Conservation (phyloP, 2,113 vertebrate species). For the Vimba vimba region DNA sequence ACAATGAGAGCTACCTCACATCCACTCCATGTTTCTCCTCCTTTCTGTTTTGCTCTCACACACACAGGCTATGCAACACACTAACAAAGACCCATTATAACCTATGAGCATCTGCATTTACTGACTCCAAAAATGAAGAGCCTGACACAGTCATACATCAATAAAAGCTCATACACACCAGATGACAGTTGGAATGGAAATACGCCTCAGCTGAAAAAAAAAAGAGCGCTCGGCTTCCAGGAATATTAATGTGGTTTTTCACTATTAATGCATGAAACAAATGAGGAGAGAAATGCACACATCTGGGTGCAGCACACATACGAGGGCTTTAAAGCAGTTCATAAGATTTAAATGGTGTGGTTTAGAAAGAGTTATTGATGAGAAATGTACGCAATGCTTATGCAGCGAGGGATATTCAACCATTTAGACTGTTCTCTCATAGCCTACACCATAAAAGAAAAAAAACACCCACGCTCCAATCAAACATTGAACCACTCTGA, state of each 20-base stretch:
- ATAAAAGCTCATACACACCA: constrained; percentile 30
- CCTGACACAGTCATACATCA: constrained; percentile 26
- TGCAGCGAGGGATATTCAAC: constrained; percentile 23
- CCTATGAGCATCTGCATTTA: constrained; percentile 36
- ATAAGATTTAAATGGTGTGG: constrained; percentile 21
- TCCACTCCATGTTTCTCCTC: constrained; percentile 48
- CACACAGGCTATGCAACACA: constrained; percentile 36
- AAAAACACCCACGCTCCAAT: background rate
- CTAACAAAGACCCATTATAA: constrained; percentile 47
- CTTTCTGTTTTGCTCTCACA: constrained; percentile 36
- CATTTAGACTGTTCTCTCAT: constrained; percentile 2
- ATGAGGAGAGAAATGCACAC: constrained; percentile 33
- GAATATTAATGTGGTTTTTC: constrained; percentile 32
- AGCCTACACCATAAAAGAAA: background rate
- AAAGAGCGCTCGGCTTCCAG: constrained; percentile 6
- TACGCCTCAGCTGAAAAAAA: constrained; percentile 4
- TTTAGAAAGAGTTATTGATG: constrained; percentile 23
- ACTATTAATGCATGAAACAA: constrained; percentile 34
- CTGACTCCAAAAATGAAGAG: constrained; percentile 42
- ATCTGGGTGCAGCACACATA: constrained; percentile 23
- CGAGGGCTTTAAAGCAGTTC: constrained; percentile 23
- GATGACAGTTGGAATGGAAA: constrained; percentile 41
- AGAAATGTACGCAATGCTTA: background rate
- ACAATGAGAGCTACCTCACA: constrained; percentile 68
- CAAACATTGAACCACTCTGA: background rate